A percentile compares a stretch with the other conserved stretches of the same genome.
phyloP scores from a whole-genome alignment of 1,140 invertebrate species.

The Drosophila trapezifrons region DNA sequence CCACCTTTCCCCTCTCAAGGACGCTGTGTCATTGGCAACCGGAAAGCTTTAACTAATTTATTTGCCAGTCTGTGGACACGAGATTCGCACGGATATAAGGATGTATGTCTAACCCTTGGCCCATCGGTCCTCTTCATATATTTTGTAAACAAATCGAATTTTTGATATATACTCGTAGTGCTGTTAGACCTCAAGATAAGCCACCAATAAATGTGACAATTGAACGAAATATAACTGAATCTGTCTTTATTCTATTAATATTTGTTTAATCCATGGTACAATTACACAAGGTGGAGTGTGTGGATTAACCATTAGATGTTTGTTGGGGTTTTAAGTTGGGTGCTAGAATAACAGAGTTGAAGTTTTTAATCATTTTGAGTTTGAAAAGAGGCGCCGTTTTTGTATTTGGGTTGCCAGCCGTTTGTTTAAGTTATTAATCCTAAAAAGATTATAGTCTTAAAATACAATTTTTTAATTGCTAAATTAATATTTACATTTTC shows the following conservation, averaged over 20 bases:
- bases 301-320: no score
- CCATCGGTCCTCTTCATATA: conserved; percentile 25
- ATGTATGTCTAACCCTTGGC: not conserved
- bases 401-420: no score
- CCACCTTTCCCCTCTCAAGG: not conserved
- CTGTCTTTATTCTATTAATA: not conserved
- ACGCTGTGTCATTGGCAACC: conserved; percentile 20
- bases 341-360: no score
- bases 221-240: not conserved
- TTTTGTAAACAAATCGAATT: conserved; percentile 63
- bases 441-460: no score
- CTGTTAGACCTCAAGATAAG: conserved; percentile 43
- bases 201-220: conserved; percentile 39
- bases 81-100: not conserved
- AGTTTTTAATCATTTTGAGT: no score
- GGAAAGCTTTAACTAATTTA: conserved; percentile 46
- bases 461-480: no score
- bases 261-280: no score
- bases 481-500: no score
- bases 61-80: conserved; percentile 26
- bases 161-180: conserved; percentile 55
- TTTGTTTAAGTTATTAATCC: no score
- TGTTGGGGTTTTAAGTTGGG: no score
- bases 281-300: no score
- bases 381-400: no score